phyloP scores from a whole-genome alignment of 2,888 invertebrate species.

The Agrochola lota region DNA sequence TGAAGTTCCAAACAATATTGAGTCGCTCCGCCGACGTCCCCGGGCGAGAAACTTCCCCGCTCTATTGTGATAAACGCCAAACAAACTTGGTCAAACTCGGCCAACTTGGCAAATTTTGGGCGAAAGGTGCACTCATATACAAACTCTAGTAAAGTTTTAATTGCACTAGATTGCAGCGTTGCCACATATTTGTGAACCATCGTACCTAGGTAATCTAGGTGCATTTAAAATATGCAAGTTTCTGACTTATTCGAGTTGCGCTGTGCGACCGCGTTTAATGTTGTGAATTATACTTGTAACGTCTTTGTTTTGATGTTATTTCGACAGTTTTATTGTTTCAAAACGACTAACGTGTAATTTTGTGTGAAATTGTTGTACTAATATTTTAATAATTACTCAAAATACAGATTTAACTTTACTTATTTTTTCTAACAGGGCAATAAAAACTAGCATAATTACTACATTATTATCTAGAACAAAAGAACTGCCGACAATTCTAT shows the following conservation, averaged over 20 bases:
- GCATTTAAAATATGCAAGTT: constrained; percentile 67
- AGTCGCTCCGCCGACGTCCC: constrained; percentile 71
- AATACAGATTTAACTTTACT: constrained; percentile 2
- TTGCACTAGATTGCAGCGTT: constrained; percentile 83
- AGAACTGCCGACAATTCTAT: neutral
- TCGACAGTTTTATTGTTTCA: constrained; percentile 41
- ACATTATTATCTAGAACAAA: constrained; percentile 7
- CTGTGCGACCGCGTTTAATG: constrained; percentile 35
- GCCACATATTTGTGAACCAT: constrained; percentile 71
- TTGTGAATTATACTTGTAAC: constrained; percentile 26
- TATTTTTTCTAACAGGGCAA: neutral
- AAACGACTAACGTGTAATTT: constrained; percentile 22
- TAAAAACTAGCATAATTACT: constrained; percentile 13
- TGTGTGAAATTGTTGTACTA: constrained; percentile 21
- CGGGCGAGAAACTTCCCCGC: constrained; percentile 74
- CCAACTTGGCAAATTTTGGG: constrained; percentile 80
- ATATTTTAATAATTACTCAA: neutral
- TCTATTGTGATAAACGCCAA: constrained; percentile 82
- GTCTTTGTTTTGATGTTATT: constrained; percentile 53
- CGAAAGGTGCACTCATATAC: constrained; percentile 87
- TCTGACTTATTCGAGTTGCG: constrained; percentile 42
- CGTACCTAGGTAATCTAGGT: constrained; percentile 58
- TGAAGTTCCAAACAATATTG: constrained; percentile 80
- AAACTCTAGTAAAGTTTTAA: constrained; percentile 85
- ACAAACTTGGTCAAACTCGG: constrained; percentile 73